These are phyloP conservation scores for Microcaecilia unicolor DNA, from an alignment of 2,797 vertebrate species.

Conservation along the genomic window DNA sequence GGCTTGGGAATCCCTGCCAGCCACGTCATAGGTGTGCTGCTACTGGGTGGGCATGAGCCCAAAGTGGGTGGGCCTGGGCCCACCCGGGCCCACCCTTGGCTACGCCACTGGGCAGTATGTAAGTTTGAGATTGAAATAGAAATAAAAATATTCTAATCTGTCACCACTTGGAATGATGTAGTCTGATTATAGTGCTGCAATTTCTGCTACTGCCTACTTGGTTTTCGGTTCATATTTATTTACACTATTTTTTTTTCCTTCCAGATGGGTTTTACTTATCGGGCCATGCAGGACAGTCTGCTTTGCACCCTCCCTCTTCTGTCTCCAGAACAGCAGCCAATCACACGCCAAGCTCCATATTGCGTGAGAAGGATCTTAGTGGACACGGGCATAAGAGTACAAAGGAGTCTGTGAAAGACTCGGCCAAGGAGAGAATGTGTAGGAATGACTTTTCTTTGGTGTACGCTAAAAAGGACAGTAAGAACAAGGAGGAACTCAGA, in stretches of 20 bases:
- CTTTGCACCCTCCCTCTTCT: constrained; percentile 64
- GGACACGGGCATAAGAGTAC: constrained; percentile 58
- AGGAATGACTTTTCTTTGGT: constrained; percentile 50
- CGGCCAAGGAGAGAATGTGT: constrained; percentile 50
- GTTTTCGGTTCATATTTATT: no score
- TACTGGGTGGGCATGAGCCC: no score
- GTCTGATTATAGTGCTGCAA: no score
- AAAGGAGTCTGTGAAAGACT: constrained; percentile 65
- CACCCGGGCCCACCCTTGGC: no score
- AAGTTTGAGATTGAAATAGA: no score
- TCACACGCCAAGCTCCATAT: constrained; percentile 51
- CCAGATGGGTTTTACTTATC: constrained; percentile 87
- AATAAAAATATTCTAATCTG: no score
- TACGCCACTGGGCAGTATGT: no score
- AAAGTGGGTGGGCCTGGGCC: no score
- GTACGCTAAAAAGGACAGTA: constrained; percentile 60
- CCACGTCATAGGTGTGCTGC: no score
- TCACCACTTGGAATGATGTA: no score
- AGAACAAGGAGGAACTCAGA: constrained; percentile 59
- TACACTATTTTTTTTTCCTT: constrained; percentile 20
- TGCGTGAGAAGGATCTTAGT: constrained; percentile 57
- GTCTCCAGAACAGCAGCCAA: constrained; percentile 50
- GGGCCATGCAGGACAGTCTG: constrained; percentile 48
- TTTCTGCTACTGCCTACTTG: no score
- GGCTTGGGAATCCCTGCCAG: no score